phyloP scores from a whole-genome alignment of 1,140 invertebrate genomes.

The Ladona fulva region DNA sequence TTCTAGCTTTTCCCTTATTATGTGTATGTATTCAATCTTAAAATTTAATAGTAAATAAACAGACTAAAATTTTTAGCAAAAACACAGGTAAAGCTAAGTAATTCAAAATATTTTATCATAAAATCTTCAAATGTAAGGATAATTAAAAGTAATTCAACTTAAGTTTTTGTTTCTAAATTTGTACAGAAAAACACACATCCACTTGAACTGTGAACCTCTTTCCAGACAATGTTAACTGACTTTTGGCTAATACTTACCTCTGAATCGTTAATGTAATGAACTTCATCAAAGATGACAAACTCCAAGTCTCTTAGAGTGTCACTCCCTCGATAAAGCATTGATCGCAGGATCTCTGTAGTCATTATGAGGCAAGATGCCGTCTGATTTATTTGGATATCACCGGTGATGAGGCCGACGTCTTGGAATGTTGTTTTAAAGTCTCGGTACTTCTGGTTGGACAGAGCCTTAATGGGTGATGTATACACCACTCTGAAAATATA shows the following conservation, averaged over 20 bases:
- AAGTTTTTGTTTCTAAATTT: no score
- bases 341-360: conserved; percentile 98
- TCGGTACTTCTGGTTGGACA: conserved; percentile 98
- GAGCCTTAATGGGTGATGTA: conserved; percentile 97
- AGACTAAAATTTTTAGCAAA: no score
- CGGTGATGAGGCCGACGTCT: conserved; percentile 90
- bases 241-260: conserved; percentile 52
- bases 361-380: conserved; percentile 94
- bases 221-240: no score
- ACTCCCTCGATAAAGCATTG: conserved; percentile 93
- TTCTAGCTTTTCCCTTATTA: no score
- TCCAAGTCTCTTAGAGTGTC: conserved; percentile 93
- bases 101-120: no score
- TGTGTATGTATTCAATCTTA: no score
- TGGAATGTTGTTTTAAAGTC: conserved; percentile 88
- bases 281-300: conserved; percentile 99
- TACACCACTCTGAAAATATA: conserved; percentile 75
- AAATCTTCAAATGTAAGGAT: no score
- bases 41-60: no score
- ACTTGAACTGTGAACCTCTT: no score
- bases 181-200: no score
- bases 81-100: no score
- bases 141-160: no score
- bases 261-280: conserved; percentile 97
- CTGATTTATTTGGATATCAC: conserved; percentile 92